Base-by-base conservation (phyloP, 2,113 vertebrate genomes). In the Hiodon tergisus region DNA sequence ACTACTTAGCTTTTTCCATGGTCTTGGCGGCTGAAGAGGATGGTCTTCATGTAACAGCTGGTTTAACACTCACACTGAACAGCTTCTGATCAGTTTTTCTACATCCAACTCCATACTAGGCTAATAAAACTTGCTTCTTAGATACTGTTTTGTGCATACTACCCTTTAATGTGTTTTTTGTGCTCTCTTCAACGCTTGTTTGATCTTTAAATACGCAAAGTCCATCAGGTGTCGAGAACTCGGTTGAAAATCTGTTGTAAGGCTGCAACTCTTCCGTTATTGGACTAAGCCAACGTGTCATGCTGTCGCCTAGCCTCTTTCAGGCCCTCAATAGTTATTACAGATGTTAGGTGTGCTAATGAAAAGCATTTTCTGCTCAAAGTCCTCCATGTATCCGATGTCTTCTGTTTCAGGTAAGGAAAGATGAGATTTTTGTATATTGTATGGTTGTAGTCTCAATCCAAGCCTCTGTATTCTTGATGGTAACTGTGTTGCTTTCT, bases 1-100 rank as follows among this genome's bases (percentile, higher is more conserved):
- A n/a, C n/a, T 69, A 48, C 76, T 71, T 69, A 76, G 16, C 48
- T 78, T 78, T 11, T 65, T 75, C 70, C 77, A 78, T 4, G 74
- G 77, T 55, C 63, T 76, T 11, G 69, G 73, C 10, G 63, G 79
- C 52, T 76, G 70, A 11, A 78, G 74, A 4, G 74, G 69, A 50
- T 78, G 73, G 46, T 78, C 72, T 55, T 78, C 69, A 31, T 72
- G 79, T 16, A 73, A 50, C 13, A 65, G 71, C 13, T 73, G 63
- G 47, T 77, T 77, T 4, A 77, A 50, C 13, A 71, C 58, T 57
- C 77, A 78, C 8, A 31, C 60, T 31, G 14, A 46, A 16, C 60
- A 71, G 46, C 71, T 78, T 72, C 69, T 75, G 17, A 75, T 60
- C 54, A 71, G 53, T 76, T 73, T 72, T 53, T 76, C 73, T 50